phyloP scores from a whole-genome alignment of 2,113 vertebrate genomes.

The Rafetus swinhoei region DNA sequence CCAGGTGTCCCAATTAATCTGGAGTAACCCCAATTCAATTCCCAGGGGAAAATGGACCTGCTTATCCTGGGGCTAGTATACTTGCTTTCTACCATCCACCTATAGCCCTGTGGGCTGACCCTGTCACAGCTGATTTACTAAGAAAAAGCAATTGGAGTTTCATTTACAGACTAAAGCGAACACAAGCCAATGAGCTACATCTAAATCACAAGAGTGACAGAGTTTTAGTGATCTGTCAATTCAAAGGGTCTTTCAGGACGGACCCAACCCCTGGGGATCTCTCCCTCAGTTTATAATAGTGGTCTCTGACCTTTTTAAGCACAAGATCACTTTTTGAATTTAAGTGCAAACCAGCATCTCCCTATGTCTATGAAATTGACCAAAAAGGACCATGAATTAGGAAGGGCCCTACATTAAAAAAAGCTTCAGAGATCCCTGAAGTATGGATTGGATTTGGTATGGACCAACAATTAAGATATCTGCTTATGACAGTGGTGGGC shows the following conservation, averaged over 20 bases:
- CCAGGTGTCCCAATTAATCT: no score
- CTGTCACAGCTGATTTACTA: background rate
- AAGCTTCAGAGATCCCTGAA: background rate
- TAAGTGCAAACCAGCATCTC: no score
- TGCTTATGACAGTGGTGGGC: background rate
- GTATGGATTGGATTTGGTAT: background rate
- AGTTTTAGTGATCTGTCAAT: background rate
- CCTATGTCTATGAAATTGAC: no score
- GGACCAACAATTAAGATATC: background rate
- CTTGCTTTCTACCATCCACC: no score
- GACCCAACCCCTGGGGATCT: background rate
- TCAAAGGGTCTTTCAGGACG: background rate
- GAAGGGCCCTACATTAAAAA: background rate
- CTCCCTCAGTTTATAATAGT: background rate
- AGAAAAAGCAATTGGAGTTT: background rate
- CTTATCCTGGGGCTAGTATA: no score
- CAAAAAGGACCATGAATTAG: no score
- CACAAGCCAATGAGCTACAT: background rate
- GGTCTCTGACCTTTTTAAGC: background rate
- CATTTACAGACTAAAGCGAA: background rate
- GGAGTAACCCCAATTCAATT: no score
- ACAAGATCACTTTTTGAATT: background rate
- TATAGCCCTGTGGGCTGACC: no score
- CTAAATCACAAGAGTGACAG: background rate
- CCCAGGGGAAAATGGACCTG: no score